Evolutionary conservation across 2,113 vertebrate genomes (phyloP), one percentile per base, ranked within the genome.

Genomic region (Chlorodrepanis virens): DNA sequence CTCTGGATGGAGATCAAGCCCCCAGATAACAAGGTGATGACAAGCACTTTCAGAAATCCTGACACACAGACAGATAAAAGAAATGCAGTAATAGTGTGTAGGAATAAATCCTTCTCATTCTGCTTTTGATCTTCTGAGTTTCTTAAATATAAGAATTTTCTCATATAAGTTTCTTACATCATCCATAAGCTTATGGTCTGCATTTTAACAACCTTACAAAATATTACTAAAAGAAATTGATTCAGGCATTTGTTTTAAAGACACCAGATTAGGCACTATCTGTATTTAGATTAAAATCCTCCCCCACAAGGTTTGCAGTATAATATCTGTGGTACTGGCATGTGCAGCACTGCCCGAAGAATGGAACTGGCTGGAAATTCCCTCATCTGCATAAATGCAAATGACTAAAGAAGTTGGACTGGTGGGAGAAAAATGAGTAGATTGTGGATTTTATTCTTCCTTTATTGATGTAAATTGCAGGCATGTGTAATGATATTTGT

Each of bases 51-150:
- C 82, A 94, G 85, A 72, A 91, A 50, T 74, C 35, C 75, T 79
- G 91, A 90, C 92, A 40, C 63, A 56, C 1, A 70, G 81, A 65
- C 81, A 93, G 93, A 90, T 89, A 78, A 95, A 92, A 95, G 89
- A 84, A 90, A 56, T 68, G 65, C 75, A 84, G 87, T 87, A 70
- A 75, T 50, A 67, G 7, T 7, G 33, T 89, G 64, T 40, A 94
- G 85, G 93, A 90, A 90, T 92, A 94, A 95, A 90, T 83, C 71
- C 87, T 83, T 67, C 75, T 60, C 9, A 0, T 81, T 89, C 76
- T 78, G 60, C 92, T 93, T 97, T 94, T 94, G 92, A 94, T 94
- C 90, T 90, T 75, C 44, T 9, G 42, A 45, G 15, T 83, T 93
- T 69, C 49, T 90, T 40, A 54, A 80, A 80, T 91, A 12, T 20